Evolutionary conservation across 2,113 vertebrate genomes (phyloP).

Genomic region (Pangasianodon hypophthalmus): DNA sequence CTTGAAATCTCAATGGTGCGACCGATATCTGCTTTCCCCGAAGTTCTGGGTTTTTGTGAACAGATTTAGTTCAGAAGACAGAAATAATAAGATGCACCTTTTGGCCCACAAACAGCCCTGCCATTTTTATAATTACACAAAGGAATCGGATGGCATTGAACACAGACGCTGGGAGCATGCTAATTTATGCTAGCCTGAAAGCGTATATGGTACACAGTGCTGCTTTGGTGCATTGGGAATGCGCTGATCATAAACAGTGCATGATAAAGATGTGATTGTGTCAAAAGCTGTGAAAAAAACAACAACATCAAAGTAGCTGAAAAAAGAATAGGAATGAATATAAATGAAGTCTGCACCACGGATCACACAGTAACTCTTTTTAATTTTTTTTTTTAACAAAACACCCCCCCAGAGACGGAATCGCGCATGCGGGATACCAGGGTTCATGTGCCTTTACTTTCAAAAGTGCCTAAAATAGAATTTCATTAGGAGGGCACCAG

Average conservation of each 20-base stretch:
- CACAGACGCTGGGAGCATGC: not conserved
- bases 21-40: not conserved
- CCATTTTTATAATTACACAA: constrained; percentile 38
- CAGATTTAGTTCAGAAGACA: constrained; percentile 14
- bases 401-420: constrained; percentile 51
- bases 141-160: not conserved
- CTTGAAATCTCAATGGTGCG: not conserved
- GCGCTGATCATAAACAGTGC: not conserved
- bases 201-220: not conserved
- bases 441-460: constrained; percentile 65
- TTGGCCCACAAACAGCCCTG: constrained; percentile 14
- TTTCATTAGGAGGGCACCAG: constrained; percentile 73
- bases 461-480: constrained; percentile 69
- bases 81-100: constrained; percentile 57
- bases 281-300: not conserved
- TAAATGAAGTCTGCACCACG: not conserved
- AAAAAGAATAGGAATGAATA: constrained; percentile 1
- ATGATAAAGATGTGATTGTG: not conserved
- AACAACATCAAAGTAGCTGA: constrained; percentile 2
- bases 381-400: not conserved
- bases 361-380: not conserved
- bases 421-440: constrained; percentile 53
- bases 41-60: not conserved
- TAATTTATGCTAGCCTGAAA: constrained; percentile 20
- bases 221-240: not conserved